A percentile compares a stretch with the other conserved stretches of the same genome.
phyloP scores from a whole-genome alignment of 2,888 invertebrate genomes.

The Coelogynopora nodosa region DNA sequence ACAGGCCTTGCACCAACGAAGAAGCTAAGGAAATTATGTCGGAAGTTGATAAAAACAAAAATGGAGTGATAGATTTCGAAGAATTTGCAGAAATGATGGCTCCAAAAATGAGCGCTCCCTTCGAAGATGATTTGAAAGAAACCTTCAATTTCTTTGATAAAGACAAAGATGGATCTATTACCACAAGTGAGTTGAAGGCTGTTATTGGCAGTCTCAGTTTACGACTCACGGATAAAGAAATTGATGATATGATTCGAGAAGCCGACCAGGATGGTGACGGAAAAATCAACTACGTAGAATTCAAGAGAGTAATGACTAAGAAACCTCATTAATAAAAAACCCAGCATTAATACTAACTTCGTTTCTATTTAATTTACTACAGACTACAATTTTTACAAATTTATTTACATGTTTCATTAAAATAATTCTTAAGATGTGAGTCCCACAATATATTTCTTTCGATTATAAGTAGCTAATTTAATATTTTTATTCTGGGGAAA shows the following conservation, averaged over 20 bases:
- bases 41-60: constrained; percentile 16
- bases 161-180: constrained; percentile 34
- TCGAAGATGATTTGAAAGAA: constrained; percentile 24
- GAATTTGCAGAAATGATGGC: constrained; percentile 16
- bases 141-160: constrained; percentile 33
- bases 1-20: not conserved
- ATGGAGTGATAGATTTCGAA: constrained; percentile 21
- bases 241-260: constrained; percentile 38
- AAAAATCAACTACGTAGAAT: constrained; percentile 36
- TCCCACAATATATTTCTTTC: no score
- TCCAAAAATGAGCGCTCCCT: not conserved
- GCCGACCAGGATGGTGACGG: constrained; percentile 36
- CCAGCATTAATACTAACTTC: no score
- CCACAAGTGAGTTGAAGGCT: not conserved
- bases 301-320: constrained; percentile 17
- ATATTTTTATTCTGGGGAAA: no score
- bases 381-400: no score
- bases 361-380: no score
- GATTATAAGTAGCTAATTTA: no score
- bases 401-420: no score
- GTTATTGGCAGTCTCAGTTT: constrained; percentile 1
- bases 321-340: not conserved
- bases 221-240: constrained; percentile 27
- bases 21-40: constrained; percentile 1
- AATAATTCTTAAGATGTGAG: no score